Percentiles rank a stretch among this genome's conserved stretches.
These are phyloP conservation scores for Thera obeliscata DNA, from an alignment of 2,888 invertebrate genomes.

Conservation along the genomic window DNA sequence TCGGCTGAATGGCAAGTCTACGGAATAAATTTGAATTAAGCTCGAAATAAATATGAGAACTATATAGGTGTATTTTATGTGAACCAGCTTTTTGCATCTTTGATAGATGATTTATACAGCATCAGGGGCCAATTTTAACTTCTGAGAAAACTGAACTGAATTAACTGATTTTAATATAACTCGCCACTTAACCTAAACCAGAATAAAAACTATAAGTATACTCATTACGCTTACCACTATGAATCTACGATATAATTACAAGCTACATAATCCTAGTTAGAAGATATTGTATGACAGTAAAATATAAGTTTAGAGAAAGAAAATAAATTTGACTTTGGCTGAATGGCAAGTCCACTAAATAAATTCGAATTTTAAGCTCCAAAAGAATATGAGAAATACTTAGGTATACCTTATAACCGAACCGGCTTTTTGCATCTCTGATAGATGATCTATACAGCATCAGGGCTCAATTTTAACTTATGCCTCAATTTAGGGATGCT, in stretches of 20 bases:
- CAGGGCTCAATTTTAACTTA: too few species aligned
- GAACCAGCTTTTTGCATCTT: too few species aligned
- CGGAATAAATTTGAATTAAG: conserved; percentile 7
- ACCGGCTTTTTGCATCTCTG: too few species aligned
- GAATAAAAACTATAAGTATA: background rate
- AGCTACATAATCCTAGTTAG: background rate
- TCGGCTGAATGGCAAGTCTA: conserved; percentile 1
- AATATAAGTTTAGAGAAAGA: background rate
- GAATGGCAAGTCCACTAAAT: conserved; percentile 8
- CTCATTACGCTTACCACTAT: background rate
- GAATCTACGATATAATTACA: background rate
- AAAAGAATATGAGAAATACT: background rate
- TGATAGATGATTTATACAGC: too few species aligned
- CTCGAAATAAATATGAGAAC: background rate
- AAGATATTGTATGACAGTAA: conserved; percentile 15
- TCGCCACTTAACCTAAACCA: too few species aligned
- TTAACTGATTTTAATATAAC: too few species aligned
- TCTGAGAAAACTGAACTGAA: too few species aligned
- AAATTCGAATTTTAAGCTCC: conserved; percentile 3
- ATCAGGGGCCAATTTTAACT: too few species aligned
- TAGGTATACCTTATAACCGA: too few species aligned
- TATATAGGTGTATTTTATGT: background rate
- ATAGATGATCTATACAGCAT: too few species aligned
- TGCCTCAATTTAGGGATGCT: too few species aligned
- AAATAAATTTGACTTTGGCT: background rate